phyloP scores from a whole-genome alignment of 2,888 invertebrate genomes.

The Agrotis clavis region DNA sequence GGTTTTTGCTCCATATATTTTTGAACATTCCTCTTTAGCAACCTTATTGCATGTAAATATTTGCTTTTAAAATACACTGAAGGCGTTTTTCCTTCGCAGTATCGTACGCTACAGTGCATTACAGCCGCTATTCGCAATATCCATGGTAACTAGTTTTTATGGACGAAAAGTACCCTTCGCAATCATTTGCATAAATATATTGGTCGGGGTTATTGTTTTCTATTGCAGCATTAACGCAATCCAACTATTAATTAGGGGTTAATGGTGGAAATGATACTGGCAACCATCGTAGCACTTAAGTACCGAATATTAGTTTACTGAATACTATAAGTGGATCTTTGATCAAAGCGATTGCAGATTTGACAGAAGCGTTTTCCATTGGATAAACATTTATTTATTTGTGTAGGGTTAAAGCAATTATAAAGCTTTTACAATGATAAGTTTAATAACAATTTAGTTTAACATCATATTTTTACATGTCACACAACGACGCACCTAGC shows the following conservation, averaged over 20 bases:
- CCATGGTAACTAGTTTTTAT: conserved; percentile 62
- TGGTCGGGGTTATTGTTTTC: conserved; percentile 61
- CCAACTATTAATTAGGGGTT: conserved; percentile 65
- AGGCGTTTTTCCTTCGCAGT: conserved; percentile 56
- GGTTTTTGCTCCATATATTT: too few relatives aligned
- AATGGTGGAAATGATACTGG: conserved; percentile 57
- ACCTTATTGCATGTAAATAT: conserved; percentile 24
- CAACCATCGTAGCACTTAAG: conserved; percentile 39
- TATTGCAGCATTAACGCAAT: conserved; percentile 61
- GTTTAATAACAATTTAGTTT: too few relatives aligned
- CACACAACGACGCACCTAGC: too few relatives aligned
- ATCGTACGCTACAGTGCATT: conserved; percentile 65
- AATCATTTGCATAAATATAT: conserved; percentile 65
- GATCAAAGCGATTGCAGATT: conserved; percentile 63
- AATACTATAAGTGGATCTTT: conserved; percentile 27
- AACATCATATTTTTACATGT: too few relatives aligned
- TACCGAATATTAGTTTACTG: conserved; percentile 12
- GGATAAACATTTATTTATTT: conserved; percentile 55
- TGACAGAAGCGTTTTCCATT: conserved; percentile 62
- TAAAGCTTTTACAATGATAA: too few relatives aligned
- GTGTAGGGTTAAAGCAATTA: conserved; percentile 11
- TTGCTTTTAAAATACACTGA: conserved; percentile 12
- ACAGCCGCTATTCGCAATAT: conserved; percentile 68
- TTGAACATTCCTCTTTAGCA: too few relatives aligned
- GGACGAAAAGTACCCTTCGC: conserved; percentile 68